Percentiles rank a stretch among this genome's conserved stretches.
Conservation (phyloP, 92 coral and sea anemone species). For the Anthopleura xanthogrammica region DNA sequence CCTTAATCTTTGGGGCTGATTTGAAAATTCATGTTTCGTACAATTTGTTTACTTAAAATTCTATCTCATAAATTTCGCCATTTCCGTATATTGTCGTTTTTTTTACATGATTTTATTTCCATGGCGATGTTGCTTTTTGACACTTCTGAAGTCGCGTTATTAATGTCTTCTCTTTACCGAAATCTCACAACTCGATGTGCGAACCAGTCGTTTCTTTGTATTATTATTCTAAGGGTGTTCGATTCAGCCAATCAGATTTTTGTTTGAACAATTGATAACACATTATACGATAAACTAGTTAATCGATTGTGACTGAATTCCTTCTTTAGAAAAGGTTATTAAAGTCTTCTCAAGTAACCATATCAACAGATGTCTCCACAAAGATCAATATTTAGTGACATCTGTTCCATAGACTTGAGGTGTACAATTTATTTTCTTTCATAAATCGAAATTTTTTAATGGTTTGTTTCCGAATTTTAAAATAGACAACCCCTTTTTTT, state of each 20-base stretch:
- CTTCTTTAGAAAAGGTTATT: slow-evolving; percentile 1
- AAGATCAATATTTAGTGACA: slow-evolving; percentile 10
- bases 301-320: slow-evolving; percentile 9
- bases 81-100: background rate
- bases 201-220: background rate
- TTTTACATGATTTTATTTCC: background rate
- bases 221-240: slow-evolving; percentile 16
- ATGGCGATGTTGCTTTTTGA: background rate
- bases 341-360: background rate
- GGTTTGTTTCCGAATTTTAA: background rate
- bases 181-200: background rate
- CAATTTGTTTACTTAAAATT: background rate
- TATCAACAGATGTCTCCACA: slow-evolving; percentile 2
- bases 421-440: background rate
- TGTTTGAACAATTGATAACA: slow-evolving; percentile 28
- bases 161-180: background rate
- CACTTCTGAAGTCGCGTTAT: background rate
- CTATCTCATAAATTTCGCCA: background rate
- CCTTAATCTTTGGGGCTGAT: background rate
- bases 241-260: slow-evolving; percentile 17
- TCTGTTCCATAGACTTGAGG: background rate
- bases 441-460: background rate
- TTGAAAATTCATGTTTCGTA: background rate
- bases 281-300: slow-evolving; percentile 11
- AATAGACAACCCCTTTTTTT: background rate